Base-by-base conservation (phyloP, 2,797 vertebrate species). In the Zenarchopterus dispar region DNA sequence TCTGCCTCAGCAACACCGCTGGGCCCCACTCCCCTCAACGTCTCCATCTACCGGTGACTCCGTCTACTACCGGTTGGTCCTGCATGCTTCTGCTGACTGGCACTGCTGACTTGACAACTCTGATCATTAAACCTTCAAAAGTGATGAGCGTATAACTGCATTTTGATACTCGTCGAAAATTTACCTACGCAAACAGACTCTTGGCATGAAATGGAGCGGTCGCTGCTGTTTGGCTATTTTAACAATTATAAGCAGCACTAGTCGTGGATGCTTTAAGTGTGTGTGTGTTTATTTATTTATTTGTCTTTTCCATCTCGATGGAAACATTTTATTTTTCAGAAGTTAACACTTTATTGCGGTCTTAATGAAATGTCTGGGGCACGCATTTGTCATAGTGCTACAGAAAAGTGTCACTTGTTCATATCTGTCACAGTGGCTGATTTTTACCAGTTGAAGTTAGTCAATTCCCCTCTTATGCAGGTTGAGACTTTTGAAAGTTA, bases 1-100 rank as follows among this genome's bases (percentile, higher is more conserved):
- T 77, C 84, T 87, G 80, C 81, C 84, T 88, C 81, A 84, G 77
- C 81, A 52, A 62, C 67, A 73, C 78, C 70, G 61, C 63, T 4
- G 49, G 69, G 71, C 73, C 60, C 78, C 45, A 22, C 62, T 51
- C 82, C 11, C 33, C 84, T 84, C 85, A 66, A 73, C 46, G 19
- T 43, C 77, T 67, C 87, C 89, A 88, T 80, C 89, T 89, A 75
- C 70, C 62, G 89, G 73, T 9, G 8, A 43, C 28, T 63, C 2
- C 0, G 49, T 0, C 42, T 43, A 71, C 43, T 22, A 49, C 50
- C 0, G 22, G 28, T 17, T 31, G 1, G 19, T 41, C 50, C 55
- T 28, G 24, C 39, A 17, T 10, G 23, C n/a, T 71, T 70, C 70
- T 79, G 84, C 80, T 78, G 73, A 81, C 72, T 78, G 63, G 76